phyloP scores from a whole-genome alignment of 2,888 invertebrate species.

The Heliconius cydno region DNA sequence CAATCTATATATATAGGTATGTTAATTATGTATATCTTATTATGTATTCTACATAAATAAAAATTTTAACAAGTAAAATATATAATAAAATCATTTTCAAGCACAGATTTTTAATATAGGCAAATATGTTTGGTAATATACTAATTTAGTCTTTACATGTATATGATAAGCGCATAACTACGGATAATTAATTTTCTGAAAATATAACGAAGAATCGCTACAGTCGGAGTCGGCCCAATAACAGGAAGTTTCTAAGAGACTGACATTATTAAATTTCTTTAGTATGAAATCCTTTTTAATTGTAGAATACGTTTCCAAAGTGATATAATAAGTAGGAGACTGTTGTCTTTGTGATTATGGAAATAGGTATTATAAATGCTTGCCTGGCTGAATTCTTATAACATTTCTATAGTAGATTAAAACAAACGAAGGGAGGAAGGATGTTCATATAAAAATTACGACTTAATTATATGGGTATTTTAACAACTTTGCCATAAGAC shows the following conservation, averaged over 20 bases:
- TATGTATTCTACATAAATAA: too few relatives aligned
- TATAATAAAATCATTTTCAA: too few relatives aligned
- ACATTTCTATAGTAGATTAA: neutral
- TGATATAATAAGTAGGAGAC: slow-evolving; percentile 24
- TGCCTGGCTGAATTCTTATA: slow-evolving; percentile 11
- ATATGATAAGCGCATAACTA: too few relatives aligned
- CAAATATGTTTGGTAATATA: too few relatives aligned
- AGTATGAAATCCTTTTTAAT: slow-evolving; percentile 28
- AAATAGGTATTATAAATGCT: slow-evolving; percentile 19
- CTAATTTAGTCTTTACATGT: too few relatives aligned
- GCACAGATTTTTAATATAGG: too few relatives aligned
- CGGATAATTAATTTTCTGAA: too few relatives aligned
- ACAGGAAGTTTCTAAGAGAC: neutral
- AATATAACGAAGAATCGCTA: neutral
- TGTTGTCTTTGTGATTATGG: slow-evolving; percentile 19
- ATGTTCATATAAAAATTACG: neutral
- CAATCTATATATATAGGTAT: too few relatives aligned
- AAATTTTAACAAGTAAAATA: neutral
- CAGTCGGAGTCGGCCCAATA: neutral
- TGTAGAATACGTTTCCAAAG: slow-evolving; percentile 22
- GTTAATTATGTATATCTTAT: too few relatives aligned
- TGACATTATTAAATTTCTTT: slow-evolving; percentile 18
- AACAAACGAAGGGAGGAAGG: neutral
- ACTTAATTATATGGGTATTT: neutral
- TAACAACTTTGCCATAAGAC: neutral